These are phyloP conservation scores for Arctocebus calabarensis DNA, from an alignment of 2,797 vertebrate species.

Conservation along the genomic window DNA sequence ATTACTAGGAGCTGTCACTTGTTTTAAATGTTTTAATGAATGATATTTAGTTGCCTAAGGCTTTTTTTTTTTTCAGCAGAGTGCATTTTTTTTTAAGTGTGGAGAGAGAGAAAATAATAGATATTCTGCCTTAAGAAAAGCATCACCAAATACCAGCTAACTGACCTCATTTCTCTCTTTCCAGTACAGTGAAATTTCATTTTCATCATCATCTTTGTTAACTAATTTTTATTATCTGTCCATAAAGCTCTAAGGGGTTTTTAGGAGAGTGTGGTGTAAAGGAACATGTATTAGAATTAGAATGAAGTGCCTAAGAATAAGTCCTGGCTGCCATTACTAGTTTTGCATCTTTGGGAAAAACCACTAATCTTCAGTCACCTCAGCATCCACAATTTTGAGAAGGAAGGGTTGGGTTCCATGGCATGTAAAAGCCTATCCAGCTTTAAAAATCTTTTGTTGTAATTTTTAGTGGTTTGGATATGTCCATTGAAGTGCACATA, in stretches of 20 bases:
- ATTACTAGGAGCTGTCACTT: conserved; percentile 75
- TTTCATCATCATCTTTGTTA: conserved; percentile 67
- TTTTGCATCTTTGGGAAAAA: background rate
- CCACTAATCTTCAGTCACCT: background rate
- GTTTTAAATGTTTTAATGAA: conserved; percentile 81
- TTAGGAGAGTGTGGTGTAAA: background rate
- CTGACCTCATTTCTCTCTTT: conserved; percentile 76
- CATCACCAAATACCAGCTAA: conserved; percentile 62
- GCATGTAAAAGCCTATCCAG: background rate
- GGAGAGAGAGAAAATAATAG: conserved; percentile 62
- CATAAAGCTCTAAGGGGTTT: conserved; percentile 59
- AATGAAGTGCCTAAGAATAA: conserved; percentile 55
- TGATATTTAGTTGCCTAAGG: conserved; percentile 79
- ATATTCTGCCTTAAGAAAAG: conserved; percentile 60
- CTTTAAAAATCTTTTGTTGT: background rate
- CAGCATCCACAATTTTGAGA: background rate
- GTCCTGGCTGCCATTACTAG: background rate
- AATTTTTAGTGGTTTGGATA: conserved; percentile 33
- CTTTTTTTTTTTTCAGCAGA: conserved; percentile 56
- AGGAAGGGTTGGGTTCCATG: background rate
- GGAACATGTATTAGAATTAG: conserved; percentile 61
- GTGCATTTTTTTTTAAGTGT: conserved; percentile 52
- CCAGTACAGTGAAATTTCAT: conserved; percentile 77
- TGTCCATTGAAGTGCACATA: background rate
- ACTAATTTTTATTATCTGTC: conserved; percentile 73